phyloP scores from a whole-genome alignment of 2,888 invertebrate species.

The Agrochola lota region DNA sequence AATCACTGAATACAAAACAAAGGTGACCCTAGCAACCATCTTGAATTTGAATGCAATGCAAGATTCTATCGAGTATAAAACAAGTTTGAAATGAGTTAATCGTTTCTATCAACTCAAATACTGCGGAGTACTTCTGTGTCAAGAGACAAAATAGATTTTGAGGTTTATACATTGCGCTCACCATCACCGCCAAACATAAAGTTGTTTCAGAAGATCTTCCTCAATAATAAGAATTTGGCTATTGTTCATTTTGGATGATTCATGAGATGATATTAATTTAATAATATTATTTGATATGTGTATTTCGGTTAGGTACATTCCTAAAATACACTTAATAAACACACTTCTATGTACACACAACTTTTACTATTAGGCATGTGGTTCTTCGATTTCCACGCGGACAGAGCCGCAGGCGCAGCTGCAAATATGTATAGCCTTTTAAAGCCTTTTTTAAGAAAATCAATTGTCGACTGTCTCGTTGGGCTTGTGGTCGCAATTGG shows the following conservation, averaged over 20 bases:
- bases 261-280: neutral
- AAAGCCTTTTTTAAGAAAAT: neutral
- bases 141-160: neutral
- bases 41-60: slow-evolving; percentile 35
- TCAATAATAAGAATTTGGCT: neutral
- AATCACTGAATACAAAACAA: neutral
- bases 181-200: neutral
- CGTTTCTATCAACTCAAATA: neutral
- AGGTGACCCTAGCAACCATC: slow-evolving; percentile 34
- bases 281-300: neutral
- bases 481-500: neutral
- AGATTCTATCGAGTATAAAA: neutral
- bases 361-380: neutral
- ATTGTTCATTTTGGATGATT: neutral
- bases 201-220: neutral
- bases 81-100: neutral
- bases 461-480: neutral
- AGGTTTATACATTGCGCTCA: neutral
- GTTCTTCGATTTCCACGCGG: neutral
- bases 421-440: neutral
- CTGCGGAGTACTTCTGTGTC: neutral
- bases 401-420: neutral
- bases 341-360: no score
- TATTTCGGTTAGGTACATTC: neutral
- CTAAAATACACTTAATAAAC: no score